Evolutionary conservation across 1,140 invertebrate genomes (phyloP).

Genomic region (Camponotus floridanus): DNA sequence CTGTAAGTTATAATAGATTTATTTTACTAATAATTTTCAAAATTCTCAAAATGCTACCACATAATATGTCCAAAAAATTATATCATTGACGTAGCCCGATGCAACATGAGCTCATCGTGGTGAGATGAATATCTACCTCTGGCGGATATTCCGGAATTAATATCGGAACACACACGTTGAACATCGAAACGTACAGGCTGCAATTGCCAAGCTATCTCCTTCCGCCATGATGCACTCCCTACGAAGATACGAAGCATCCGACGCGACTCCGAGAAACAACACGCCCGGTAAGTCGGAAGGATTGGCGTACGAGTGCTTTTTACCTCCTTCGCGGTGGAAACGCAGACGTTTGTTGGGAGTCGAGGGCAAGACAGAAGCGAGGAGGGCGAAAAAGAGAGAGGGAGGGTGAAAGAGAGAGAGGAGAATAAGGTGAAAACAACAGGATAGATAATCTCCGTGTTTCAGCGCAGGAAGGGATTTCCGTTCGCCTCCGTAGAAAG

Average conservation of each 20-base stretch:
- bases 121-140: constrained; percentile 12
- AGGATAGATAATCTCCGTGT: constrained; percentile 62
- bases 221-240: constrained; percentile 47
- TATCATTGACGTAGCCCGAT: too few relatives aligned
- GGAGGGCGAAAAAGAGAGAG: neutral
- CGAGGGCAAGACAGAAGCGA: neutral
- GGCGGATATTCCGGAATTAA: constrained; percentile 16
- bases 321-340: constrained; percentile 41
- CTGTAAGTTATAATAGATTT: neutral
- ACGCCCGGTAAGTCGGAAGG: constrained; percentile 50
- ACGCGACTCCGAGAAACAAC: constrained; percentile 49
- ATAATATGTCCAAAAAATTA: neutral
- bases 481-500: constrained; percentile 27
- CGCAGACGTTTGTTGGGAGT: constrained; percentile 19
- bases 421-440: constrained; percentile 63
- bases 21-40: neutral
- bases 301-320: constrained; percentile 59
- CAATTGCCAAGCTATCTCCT: constrained; percentile 42
- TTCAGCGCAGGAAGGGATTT: constrained; percentile 57
- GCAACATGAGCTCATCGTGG: neutral
- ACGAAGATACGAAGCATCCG: constrained; percentile 27
- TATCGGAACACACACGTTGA: neutral
- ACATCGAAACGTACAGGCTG: constrained; percentile 24
- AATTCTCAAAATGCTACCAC: neutral
- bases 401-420: neutral